A percentile compares a stretch with the other conserved stretches of the same genome.
phyloP scores from a whole-genome alignment of 1,140 invertebrate species.

The Pemphigus obesinymphae region DNA sequence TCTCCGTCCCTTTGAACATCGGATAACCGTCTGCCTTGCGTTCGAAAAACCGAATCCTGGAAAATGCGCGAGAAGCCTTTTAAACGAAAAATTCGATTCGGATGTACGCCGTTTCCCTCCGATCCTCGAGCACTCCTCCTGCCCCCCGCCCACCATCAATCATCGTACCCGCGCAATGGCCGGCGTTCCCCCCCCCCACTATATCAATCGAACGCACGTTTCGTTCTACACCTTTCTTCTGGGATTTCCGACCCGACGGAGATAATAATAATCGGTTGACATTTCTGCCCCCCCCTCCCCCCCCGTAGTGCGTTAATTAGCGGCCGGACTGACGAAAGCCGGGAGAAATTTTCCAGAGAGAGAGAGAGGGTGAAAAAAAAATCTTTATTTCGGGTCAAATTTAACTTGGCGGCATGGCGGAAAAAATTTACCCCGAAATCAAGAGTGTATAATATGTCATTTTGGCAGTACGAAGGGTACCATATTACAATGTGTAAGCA shows the following conservation, averaged over 20 bases:
- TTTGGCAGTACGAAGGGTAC: background rate
- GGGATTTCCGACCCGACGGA: background rate
- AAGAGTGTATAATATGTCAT: background rate
- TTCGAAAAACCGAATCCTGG: background rate
- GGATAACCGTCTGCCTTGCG: background rate
- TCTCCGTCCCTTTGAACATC: constrained; percentile 9
- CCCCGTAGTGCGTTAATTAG: constrained; percentile 7
- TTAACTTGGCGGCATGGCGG: background rate
- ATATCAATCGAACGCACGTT: background rate
- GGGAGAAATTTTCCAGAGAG: background rate
- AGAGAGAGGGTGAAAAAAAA: background rate
- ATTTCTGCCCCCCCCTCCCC: no score
- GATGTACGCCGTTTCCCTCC: background rate
- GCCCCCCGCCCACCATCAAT: background rate
- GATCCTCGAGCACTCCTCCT: background rate
- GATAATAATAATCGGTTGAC: constrained; percentile 26
- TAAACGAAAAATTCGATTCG: constrained; percentile 39
- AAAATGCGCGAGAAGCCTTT: constrained; percentile 26
- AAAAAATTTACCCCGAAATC: background rate
- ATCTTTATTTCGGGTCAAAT: background rate
- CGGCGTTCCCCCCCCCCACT: background rate
- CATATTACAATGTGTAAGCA: no score
- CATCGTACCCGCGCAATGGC: no score
- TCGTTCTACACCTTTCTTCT: constrained; percentile 27
- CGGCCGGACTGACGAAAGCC: background rate